Conservation (phyloP, 1,140 invertebrate species). For the Oreohelix idahoensis region DNA sequence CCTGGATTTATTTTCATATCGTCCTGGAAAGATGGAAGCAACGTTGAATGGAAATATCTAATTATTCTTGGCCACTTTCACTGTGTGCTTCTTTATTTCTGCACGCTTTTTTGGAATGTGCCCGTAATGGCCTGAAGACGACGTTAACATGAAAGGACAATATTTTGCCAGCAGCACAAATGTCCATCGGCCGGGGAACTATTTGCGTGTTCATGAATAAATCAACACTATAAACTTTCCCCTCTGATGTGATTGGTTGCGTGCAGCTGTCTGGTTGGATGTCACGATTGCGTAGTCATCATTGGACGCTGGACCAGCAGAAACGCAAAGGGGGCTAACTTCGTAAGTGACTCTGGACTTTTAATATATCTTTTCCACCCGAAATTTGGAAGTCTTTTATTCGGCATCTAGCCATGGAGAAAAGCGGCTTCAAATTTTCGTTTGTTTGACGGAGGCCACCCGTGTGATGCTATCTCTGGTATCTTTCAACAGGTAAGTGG, state of each 20-base stretch:
- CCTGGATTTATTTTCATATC: neutral
- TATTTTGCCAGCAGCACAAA: neutral
- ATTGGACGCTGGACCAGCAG: neutral
- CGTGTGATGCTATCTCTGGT: too few species aligned
- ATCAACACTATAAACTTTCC: neutral
- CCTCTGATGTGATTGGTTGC: slow-evolving; percentile 16
- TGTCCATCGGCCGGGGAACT: neutral
- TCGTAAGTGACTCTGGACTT: neutral
- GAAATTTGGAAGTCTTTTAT: neutral
- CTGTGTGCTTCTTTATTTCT: neutral
- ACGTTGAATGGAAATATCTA: neutral
- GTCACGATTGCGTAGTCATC: neutral
- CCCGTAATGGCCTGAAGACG: neutral
- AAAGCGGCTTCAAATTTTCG: too few species aligned
- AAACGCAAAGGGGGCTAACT: neutral
- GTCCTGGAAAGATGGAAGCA: neutral
- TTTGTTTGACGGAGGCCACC: too few species aligned
- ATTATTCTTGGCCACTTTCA: neutral
- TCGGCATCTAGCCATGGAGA: too few species aligned
- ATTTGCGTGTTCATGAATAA: neutral
- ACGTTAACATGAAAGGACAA: neutral
- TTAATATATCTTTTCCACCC: neutral
- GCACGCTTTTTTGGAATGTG: neutral
- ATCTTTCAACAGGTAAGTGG: too few species aligned
- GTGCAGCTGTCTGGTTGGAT: neutral